Conservation (phyloP, 2,797 vertebrate species). For the Aphelocoma californica region DNA sequence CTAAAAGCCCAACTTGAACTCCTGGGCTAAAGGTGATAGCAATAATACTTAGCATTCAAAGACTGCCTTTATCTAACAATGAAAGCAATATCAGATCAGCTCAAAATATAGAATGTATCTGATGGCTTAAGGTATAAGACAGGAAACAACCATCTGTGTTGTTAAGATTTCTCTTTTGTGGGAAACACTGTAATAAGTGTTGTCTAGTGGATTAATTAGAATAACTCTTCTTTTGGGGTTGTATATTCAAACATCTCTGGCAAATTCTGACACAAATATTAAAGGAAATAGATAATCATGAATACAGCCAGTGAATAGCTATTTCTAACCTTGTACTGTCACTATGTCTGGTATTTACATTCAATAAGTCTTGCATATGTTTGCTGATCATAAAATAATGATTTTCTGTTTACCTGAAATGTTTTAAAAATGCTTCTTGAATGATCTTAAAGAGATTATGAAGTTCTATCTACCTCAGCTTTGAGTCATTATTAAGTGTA, state of each 20-base stretch:
- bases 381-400: neutral
- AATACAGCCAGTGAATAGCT: neutral
- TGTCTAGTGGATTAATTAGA: neutral
- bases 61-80: neutral
- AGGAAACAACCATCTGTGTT: neutral
- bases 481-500: neutral
- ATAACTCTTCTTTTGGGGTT: neutral
- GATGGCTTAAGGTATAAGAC: neutral
- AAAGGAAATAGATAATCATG: neutral
- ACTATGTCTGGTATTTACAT: neutral
- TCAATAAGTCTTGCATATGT: neutral
- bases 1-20: neutral
- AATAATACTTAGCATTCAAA: neutral
- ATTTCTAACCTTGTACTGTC: neutral
- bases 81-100: neutral
- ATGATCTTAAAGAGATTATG: neutral
- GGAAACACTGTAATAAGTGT: rapidly evolving
- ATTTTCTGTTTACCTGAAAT: neutral
- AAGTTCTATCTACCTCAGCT: neutral
- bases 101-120: neutral
- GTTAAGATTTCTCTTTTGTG: neutral
- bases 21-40: neutral
- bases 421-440: neutral
- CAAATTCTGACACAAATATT: neutral
- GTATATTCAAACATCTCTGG: neutral